A percentile compares a stretch with the other conserved stretches of the same genome.
These are phyloP conservation scores for Aphyosemion australe DNA, from an alignment of 2,113 vertebrate genomes.

Conservation along the genomic window DNA sequence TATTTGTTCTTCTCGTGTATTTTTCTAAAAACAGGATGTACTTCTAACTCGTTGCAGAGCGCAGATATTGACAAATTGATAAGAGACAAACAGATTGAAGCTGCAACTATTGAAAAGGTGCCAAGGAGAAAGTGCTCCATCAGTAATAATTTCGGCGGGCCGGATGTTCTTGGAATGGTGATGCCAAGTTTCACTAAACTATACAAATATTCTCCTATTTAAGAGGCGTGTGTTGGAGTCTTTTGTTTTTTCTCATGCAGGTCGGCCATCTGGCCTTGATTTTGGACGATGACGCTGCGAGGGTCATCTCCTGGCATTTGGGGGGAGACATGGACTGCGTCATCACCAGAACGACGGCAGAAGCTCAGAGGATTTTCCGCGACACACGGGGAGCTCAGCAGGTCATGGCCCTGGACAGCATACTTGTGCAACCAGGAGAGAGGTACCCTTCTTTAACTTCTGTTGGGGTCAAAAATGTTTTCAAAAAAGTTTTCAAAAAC, in stretches of 20 bases:
- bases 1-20: accelerated
- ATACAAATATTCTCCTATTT: background rate
- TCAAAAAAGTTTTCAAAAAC: too few relatives aligned
- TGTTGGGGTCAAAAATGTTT: background rate
- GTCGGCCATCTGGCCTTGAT: slow-evolving; percentile 89
- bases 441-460: slow-evolving; percentile 72
- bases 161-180: slow-evolving; percentile 91
- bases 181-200: background rate
- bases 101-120: slow-evolving; percentile 66
- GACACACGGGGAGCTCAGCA: slow-evolving; percentile 87
- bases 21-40: background rate
- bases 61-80: slow-evolving; percentile 74
- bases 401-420: slow-evolving; percentile 88
- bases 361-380: slow-evolving; percentile 82
- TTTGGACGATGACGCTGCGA: slow-evolving; percentile 83
- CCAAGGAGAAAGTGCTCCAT: slow-evolving; percentile 83
- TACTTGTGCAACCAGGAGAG: slow-evolving; percentile 74
- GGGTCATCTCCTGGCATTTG: slow-evolving; percentile 93
- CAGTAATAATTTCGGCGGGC: slow-evolving; percentile 78
- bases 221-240: background rate
- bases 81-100: slow-evolving; percentile 70
- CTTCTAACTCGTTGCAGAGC: slow-evolving; percentile 70
- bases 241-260: slow-evolving; percentile 59
- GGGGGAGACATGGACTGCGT: slow-evolving; percentile 93
- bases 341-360: slow-evolving; percentile 84